Evolutionary conservation across 2,797 vertebrate genomes (phyloP).

Genomic region (Phaenicophaeus curvirostris): DNA sequence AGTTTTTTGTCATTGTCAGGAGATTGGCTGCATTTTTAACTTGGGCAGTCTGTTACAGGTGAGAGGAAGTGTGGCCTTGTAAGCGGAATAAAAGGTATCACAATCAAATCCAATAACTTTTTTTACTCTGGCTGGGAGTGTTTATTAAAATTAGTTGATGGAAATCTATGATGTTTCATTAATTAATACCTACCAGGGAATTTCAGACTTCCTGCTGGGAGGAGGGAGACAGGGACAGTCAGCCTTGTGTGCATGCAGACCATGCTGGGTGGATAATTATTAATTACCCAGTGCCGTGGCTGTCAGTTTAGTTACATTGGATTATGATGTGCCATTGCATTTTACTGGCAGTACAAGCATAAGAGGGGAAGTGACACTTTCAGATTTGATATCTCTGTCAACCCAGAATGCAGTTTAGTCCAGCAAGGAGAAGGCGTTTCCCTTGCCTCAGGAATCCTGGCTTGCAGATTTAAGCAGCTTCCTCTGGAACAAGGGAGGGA

Average conservation of each 20-base stretch:
- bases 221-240: neutral
- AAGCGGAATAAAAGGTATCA: neutral
- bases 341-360: neutral
- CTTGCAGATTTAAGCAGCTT: neutral
- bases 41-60: neutral
- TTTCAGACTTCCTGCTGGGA: neutral
- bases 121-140: neutral
- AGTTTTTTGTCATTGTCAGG: neutral
- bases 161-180: neutral
- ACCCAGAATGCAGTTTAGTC: rapidly evolving
- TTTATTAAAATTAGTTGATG: neutral
- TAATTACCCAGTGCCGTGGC: neutral
- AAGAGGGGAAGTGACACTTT: neutral
- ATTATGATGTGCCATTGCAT: rapidly evolving
- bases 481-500: neutral
- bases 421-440: too few relatives aligned
- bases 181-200: neutral
- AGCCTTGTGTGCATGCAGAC: neutral
- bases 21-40: neutral
- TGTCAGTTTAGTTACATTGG: rapidly evolving
- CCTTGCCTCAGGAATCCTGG: neutral
- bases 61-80: neutral
- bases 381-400: neutral
- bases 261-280: rapidly evolving
- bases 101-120: neutral